A percentile compares a stretch with the other conserved stretches of the same genome.
These are phyloP conservation scores for Periplaneta americana DNA, from an alignment of 1,140 invertebrate genomes.

Conservation along the genomic window DNA sequence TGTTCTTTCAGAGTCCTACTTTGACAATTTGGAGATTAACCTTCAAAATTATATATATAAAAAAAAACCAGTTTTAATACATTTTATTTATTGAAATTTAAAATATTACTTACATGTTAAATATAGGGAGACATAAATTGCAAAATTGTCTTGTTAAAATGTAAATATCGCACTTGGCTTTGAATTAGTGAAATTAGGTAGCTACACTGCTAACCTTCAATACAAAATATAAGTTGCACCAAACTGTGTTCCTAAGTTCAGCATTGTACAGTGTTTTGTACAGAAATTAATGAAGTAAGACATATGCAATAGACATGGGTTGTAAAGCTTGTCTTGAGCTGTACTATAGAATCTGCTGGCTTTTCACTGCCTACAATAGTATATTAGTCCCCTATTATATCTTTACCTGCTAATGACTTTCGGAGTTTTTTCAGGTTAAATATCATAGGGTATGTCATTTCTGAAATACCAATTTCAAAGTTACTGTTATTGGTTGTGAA, in stretches of 20 bases:
- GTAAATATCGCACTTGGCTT: too few species aligned
- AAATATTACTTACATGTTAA: too few species aligned
- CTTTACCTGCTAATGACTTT: not conserved
- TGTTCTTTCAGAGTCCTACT: too few species aligned
- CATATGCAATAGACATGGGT: not conserved
- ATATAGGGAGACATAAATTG: too few species aligned
- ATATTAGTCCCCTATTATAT: not conserved
- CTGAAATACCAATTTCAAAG: not conserved
- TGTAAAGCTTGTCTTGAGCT: not conserved
- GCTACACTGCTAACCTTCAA: too few species aligned
- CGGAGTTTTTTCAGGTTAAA: not conserved
- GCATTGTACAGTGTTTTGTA: not conserved
- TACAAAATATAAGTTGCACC: not conserved
- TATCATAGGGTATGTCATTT: not conserved
- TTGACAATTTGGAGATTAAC: too few species aligned
- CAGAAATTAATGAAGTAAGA: not conserved
- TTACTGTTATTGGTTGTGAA: not conserved
- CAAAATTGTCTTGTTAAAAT: too few species aligned
- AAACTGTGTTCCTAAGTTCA: not conserved
- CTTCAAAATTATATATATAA: too few species aligned
- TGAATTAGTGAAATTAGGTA: too few species aligned
- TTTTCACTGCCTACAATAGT: not conserved
- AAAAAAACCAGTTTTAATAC: too few species aligned
- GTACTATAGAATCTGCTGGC: not conserved
- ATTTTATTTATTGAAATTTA: too few species aligned